These are phyloP conservation scores for Melipona bicolor DNA, from an alignment of 2,888 invertebrate species.

Conservation along the genomic window DNA sequence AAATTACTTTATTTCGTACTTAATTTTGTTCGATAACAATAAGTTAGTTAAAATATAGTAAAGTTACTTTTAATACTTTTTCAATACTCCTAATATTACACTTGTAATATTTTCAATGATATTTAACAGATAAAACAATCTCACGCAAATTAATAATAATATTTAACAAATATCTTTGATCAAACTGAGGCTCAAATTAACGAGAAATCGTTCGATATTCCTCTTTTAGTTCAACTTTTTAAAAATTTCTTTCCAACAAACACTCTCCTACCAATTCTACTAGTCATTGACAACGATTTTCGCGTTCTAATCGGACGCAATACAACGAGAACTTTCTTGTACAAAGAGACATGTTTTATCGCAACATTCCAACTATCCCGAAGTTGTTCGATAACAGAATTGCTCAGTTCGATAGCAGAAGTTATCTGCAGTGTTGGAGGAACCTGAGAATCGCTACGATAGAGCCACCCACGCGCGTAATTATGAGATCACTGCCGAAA, in stretches of 20 bases:
- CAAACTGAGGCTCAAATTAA: neutral
- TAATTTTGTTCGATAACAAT: no score
- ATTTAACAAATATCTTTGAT: no score
- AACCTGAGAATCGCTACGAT: neutral
- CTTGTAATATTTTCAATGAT: no score
- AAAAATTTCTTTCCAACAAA: neutral
- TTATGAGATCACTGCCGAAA: slow-evolving; percentile 60
- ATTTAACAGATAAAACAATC: no score
- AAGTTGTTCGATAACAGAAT: neutral
- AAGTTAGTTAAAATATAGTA: no score
- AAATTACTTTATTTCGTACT: no score
- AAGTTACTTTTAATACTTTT: no score
- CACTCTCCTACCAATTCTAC: neutral
- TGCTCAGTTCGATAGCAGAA: neutral
- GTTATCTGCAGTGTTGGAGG: neutral
- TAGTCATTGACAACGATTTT: neutral
- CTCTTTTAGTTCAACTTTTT: neutral
- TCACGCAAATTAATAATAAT: no score
- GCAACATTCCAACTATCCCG: neutral
- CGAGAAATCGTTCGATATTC: neutral
- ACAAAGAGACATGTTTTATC: neutral
- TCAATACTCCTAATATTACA: no score
- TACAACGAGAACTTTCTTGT: neutral
- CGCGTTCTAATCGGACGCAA: neutral
- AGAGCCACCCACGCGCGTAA: slow-evolving; percentile 47